Base-by-base conservation (phyloP, 2,888 invertebrate genomes). In the Parnassius apollo region DNA sequence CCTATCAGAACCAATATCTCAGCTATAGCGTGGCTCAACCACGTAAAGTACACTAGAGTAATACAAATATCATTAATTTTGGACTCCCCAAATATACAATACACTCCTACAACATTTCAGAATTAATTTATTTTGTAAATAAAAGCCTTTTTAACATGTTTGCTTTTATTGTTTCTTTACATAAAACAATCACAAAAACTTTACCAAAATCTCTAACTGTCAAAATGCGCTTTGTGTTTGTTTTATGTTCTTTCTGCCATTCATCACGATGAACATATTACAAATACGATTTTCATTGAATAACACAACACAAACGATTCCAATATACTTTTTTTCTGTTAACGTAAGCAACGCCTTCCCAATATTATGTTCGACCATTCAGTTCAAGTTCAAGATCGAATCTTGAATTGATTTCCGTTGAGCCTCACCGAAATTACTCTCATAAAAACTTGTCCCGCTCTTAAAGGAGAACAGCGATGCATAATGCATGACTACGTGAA, bases 381-480 rank as follows among this genome's bases (percentile, higher is more conserved):
- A 71, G 68, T 69, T 69, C 71, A 71, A 71, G 69, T 69, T 71
- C 71, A 70, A 69, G 68, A 69, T 67, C 66, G 68, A 67, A 74
- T 71, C 65, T 61, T 66, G 70, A 74, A 69, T 72, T 64, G 64
- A 68, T 72, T 71, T 69, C 69, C 66, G 62, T 65, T 59, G 66
- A 68, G 68, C 61, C 58, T 64, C 65, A 68, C 64, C 59, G 54
- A 69, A 69, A 68, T 67, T 64, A 57, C 52, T 52, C 60, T 13
- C 18, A 65, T 64, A 72, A 71, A 75, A 74, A 70, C 64, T 64
- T 11, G 65, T 54, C 35, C 45, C 35, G 35, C 61, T 49, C 44
- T 45, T 62, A 50, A 59, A 46, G 50, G 46, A 45, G 50, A 63
- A n/a, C 50, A 42, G 49, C 22, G 12, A 52, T 64, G 56, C 55